Evolutionary conservation across 1,140 invertebrate genomes (phyloP), one percentile per base, ranked within the genome.

Genomic region (Drosophila bocqueti): DNA sequence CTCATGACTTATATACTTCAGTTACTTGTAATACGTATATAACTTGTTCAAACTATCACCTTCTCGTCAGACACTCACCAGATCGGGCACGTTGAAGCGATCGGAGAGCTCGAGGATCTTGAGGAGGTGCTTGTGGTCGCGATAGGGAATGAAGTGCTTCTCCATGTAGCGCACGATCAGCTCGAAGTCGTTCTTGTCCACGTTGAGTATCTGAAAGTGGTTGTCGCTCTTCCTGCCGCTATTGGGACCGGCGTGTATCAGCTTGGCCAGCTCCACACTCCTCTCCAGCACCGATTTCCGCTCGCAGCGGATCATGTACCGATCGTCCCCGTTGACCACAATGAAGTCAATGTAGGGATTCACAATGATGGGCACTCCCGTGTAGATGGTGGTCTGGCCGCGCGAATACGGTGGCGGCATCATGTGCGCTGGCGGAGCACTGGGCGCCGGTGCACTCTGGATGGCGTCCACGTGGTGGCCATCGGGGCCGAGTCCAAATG

Each of bases 311-410:
- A 93, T 93, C 92, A 93, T 92, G 29, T 90, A 93, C 1, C 92
- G 84, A 69, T 93, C 92, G 10, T 93, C 92, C 16, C 92, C 92
- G 42, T 93, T 93, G 42, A 93, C 92, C 38, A 93, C 92, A 24
- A 93, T 93, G 45, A 93, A 93, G 55, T 93, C 92, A 13, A 93
- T 93, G 64, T 93, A 93, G 10, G 90, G 90, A 81, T 92, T 92
- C 21, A 83, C 79, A 21, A 92, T 92, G 54, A 92, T 78, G 13
- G 91, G 91, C 36, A 92, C 90, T 8, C 82, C 89, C 0, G 79
- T 83, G 45, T 91, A 92, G 4, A 92, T 92, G 49, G 83, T 92
- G 13, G 91, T 92, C 60, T 92, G 91, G 0, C 85, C 91, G 16
- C 74, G 69, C 13, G 87, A 42, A 42, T 86, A 91, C 2, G 61